phyloP scores from a whole-genome alignment of 2,797 vertebrate species.

The Emydoidea blandingii region DNA sequence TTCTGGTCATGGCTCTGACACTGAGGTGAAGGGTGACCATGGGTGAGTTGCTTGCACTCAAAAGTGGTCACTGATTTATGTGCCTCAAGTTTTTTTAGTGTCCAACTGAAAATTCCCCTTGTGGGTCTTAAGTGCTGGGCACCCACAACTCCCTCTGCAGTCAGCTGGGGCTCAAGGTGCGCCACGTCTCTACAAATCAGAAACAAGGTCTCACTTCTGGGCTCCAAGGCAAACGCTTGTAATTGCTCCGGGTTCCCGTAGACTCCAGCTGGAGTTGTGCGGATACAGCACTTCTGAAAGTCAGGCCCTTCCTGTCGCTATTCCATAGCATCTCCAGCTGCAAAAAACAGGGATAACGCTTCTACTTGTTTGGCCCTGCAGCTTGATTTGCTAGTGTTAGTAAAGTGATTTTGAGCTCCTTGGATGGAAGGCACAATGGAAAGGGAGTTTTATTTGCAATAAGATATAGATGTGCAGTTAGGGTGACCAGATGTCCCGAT shows the following conservation, averaged over 20 bases:
- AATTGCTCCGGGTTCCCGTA: neutral
- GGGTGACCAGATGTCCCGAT: too few species aligned
- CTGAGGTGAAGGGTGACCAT: neutral
- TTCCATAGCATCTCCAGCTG: neutral
- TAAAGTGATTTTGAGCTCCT: neutral
- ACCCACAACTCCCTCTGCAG: neutral
- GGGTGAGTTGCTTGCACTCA: neutral
- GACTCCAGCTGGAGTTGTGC: neutral
- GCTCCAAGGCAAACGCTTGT: neutral
- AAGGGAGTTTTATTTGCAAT: neutral
- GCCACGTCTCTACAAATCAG: neutral
- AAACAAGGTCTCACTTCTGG: neutral
- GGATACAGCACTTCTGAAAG: neutral
- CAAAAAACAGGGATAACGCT: neutral
- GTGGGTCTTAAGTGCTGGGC: neutral
- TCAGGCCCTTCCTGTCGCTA: neutral
- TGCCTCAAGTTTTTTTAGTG: neutral
- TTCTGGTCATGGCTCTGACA: neutral
- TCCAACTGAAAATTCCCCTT: neutral
- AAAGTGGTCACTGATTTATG: neutral
- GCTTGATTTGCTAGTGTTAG: accelerated
- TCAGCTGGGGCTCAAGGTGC: accelerated
- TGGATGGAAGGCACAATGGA: neutral
- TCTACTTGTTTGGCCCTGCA: neutral
- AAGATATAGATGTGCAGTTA: neutral